Conservation (phyloP, 2,888 invertebrate genomes). For the Serripes groenlandicus region DNA sequence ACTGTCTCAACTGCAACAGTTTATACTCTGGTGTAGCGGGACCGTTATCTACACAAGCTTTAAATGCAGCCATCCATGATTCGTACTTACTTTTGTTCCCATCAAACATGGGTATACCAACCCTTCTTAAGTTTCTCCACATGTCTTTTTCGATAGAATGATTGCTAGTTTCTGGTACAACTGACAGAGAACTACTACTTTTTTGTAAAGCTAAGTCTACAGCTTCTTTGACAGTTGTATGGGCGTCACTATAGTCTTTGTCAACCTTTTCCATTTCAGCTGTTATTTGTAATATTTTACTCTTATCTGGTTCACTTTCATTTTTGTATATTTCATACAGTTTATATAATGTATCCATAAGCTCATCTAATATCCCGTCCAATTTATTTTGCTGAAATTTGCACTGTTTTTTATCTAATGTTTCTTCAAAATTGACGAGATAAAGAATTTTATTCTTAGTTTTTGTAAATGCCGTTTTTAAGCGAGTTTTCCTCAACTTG, state of each 20-base stretch:
- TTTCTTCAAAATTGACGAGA: background rate
- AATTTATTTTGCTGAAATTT: background rate
- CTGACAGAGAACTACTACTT: background rate
- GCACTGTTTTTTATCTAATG: background rate
- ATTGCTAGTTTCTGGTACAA: background rate
- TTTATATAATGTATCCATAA: background rate
- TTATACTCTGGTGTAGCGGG: constrained; percentile 55
- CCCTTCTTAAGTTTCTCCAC: constrained; percentile 54
- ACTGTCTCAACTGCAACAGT: constrained; percentile 58
- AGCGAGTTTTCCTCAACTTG: background rate
- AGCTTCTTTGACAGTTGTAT: background rate
- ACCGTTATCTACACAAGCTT: constrained; percentile 49
- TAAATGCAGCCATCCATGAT: constrained; percentile 49
- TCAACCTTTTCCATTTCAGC: background rate
- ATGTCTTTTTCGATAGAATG: constrained; percentile 29
- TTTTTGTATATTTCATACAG: background rate
- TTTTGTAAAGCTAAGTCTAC: background rate
- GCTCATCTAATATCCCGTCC: background rate
- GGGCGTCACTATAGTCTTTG: background rate
- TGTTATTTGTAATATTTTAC: background rate
- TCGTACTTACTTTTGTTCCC: constrained; percentile 51
- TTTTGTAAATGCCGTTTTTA: constrained; percentile 7
- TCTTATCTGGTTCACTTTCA: background rate
- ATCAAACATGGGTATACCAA: constrained; percentile 52
- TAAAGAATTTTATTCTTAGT: constrained; percentile 3